Percentiles rank a stretch among this genome's conserved stretches.
Conservation (phyloP, 2,888 invertebrate species). For the Drosophila percnosoma region DNA sequence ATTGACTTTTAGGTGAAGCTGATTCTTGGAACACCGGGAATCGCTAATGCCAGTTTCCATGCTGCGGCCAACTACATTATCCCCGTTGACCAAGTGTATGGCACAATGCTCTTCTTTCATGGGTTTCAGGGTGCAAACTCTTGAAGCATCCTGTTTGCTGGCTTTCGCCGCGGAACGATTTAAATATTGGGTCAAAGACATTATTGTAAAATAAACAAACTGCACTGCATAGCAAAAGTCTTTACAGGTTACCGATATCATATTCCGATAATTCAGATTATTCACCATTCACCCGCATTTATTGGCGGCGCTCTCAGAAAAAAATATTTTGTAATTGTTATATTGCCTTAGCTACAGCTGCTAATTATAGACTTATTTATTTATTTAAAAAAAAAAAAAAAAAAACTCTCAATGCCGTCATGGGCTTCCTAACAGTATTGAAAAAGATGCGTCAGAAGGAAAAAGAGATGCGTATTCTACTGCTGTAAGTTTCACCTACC, state of each 20-base stretch:
- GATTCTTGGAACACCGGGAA: constrained; percentile 90
- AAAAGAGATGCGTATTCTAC: constrained; percentile 98
- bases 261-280: constrained; percentile 5
- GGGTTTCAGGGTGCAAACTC: constrained; percentile 74
- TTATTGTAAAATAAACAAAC: constrained; percentile 16
- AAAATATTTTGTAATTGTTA: constrained; percentile 9
- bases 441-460: constrained; percentile 99
- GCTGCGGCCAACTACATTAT: constrained; percentile 89
- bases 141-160: constrained; percentile 42
- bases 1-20: constrained; percentile 84
- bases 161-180: constrained; percentile 50
- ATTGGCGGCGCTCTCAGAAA: constrained; percentile 3
- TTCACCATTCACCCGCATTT: no score
- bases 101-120: constrained; percentile 66
- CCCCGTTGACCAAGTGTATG: constrained; percentile 77
- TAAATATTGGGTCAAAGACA: constrained; percentile 70
- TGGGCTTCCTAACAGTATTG: constrained; percentile 98
- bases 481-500: constrained; percentile 92
- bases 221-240: neutral
- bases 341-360: constrained; percentile 46
- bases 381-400: neutral
- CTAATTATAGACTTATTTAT: constrained; percentile 15
- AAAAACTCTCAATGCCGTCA: constrained; percentile 83
- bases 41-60: constrained; percentile 90
- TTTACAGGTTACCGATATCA: neutral